These are phyloP conservation scores for Hirtodrosophila trivittata DNA, from an alignment of 2,888 invertebrate genomes.

Conservation along the genomic window DNA sequence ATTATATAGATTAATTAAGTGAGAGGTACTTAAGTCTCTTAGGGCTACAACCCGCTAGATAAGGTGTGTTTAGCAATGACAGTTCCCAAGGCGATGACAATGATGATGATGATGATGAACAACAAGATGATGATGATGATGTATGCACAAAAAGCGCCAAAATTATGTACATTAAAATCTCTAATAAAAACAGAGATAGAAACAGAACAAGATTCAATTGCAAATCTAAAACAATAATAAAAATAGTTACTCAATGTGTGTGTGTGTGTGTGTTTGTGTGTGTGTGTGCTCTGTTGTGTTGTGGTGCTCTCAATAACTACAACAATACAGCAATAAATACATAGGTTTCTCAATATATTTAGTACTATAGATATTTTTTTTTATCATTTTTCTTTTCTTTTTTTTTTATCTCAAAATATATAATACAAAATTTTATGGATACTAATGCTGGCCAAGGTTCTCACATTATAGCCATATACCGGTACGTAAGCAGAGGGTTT, in stretches of 20 bases:
- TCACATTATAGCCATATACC: slow-evolving; percentile 28
- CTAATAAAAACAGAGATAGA: background rate
- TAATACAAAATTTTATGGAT: slow-evolving; percentile 48
- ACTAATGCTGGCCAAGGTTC: slow-evolving; percentile 29
- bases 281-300: slow-evolving; percentile 30
- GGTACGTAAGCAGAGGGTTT: background rate
- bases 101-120: slow-evolving; percentile 21
- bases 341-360: slow-evolving; percentile 61
- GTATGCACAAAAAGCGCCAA: no score
- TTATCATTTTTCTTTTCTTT: slow-evolving; percentile 31
- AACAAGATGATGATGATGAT: slow-evolving; percentile 4
- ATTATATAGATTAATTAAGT: slow-evolving; percentile 7
- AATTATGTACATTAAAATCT: no score
- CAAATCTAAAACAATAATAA: slow-evolving; percentile 32
- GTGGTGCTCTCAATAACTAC: slow-evolving; percentile 58
- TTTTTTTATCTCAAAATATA: slow-evolving; percentile 49
- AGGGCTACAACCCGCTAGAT: slow-evolving; percentile 30
- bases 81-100: slow-evolving; percentile 15
- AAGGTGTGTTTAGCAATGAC: slow-evolving; percentile 18
- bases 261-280: slow-evolving; percentile 35
- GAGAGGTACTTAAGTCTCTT: slow-evolving; percentile 23
- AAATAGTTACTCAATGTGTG: slow-evolving; percentile 33
- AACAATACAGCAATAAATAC: slow-evolving; percentile 71
- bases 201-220: background rate
- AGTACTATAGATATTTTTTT: slow-evolving; percentile 27